phyloP scores from a whole-genome alignment of 2,797 vertebrate genomes.

The Sparidentex hasta region DNA sequence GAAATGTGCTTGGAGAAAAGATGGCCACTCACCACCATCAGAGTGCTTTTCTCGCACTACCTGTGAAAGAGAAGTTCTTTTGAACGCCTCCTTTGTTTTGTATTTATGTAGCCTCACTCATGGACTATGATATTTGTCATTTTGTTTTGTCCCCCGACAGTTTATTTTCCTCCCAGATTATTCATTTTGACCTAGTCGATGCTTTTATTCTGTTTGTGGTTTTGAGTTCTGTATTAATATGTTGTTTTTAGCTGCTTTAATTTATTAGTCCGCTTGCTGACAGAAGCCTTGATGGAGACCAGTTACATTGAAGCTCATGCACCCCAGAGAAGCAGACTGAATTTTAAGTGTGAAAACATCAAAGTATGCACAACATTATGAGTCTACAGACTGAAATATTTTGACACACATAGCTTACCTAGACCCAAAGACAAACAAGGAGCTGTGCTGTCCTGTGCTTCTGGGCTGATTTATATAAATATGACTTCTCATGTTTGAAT shows the following conservation, averaged over 20 bases:
- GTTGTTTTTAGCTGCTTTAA: slow-evolving; percentile 82
- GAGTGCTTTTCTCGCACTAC: slow-evolving; percentile 55
- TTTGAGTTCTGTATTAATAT: slow-evolving; percentile 74
- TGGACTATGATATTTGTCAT: slow-evolving; percentile 67
- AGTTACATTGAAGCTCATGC: slow-evolving; percentile 60
- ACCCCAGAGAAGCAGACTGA: slow-evolving; percentile 49
- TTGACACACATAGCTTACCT: slow-evolving; percentile 48
- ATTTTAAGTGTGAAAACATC: slow-evolving; percentile 59
- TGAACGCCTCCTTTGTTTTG: slow-evolving; percentile 63
- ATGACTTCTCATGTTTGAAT: slow-evolving; percentile 66
- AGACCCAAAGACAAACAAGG: slow-evolving; percentile 60
- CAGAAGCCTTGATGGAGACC: slow-evolving; percentile 71
- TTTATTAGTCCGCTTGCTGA: slow-evolving; percentile 82
- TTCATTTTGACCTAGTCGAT: slow-evolving; percentile 65
- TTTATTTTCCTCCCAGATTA: slow-evolving; percentile 27
- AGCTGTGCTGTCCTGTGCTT: slow-evolving; percentile 48
- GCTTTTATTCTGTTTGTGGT: slow-evolving; percentile 72
- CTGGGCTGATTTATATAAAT: slow-evolving; percentile 66
- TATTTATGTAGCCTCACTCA: slow-evolving; percentile 76
- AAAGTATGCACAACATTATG: slow-evolving; percentile 59
- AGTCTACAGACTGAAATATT: slow-evolving; percentile 49
- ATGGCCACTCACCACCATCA: slow-evolving; percentile 55
- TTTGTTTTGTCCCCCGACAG: slow-evolving; percentile 40
- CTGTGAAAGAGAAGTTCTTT: slow-evolving; percentile 54
- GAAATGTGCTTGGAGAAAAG: slow-evolving; percentile 67